Evolutionary conservation across 2,888 invertebrate genomes (phyloP), one percentile per base, ranked within the genome.

Genomic region (Ormyrus thymus): DNA sequence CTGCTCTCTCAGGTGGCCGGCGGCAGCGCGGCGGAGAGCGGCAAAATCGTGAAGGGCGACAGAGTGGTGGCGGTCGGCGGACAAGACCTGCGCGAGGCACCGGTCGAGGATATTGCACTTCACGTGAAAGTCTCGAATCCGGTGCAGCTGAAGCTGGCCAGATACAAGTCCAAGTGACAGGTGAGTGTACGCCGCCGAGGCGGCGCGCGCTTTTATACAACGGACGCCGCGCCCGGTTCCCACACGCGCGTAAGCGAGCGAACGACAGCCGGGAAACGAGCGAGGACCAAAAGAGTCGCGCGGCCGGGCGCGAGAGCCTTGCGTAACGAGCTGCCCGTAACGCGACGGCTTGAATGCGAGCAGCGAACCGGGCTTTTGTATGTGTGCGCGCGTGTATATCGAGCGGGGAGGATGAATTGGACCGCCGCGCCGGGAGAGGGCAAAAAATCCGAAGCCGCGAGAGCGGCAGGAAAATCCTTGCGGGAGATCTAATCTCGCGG

Each of bases 1-100:
- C 29, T 29, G 29, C 4, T 29, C 29, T 29, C 62, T 0, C 90
- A 97, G 97, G 92, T 97, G 15, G 93, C 95, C 75, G 98, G 98
- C 3, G 96, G 98, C 45, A 94, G 95, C 53, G 98, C 98, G 0
- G 94, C 95, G 82, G 91, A 95, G 53, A 98, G 98, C 89, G 97
- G 96, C 6, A 94, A 97, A 76, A 93, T 99, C 82, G 95, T 96
- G 91, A 95, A 95, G 86, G 98, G 99, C 29, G 99, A 99, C 90
- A 93, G 97, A 86, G 94, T 99, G 69, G 91, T 97, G 8, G 92
- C 96, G 51, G 96, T 99, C 11, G 97, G 98, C 89, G 97, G 96
- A 5, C 95, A 96, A 85, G 96, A 97, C 83, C 90, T 97, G 73
- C 93, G 94, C 81, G 92, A 92, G 59, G 93, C 94, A 7, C 95